Evolutionary conservation across 2,797 vertebrate genomes (phyloP).

Genomic region (Acanthornis magna): DNA sequence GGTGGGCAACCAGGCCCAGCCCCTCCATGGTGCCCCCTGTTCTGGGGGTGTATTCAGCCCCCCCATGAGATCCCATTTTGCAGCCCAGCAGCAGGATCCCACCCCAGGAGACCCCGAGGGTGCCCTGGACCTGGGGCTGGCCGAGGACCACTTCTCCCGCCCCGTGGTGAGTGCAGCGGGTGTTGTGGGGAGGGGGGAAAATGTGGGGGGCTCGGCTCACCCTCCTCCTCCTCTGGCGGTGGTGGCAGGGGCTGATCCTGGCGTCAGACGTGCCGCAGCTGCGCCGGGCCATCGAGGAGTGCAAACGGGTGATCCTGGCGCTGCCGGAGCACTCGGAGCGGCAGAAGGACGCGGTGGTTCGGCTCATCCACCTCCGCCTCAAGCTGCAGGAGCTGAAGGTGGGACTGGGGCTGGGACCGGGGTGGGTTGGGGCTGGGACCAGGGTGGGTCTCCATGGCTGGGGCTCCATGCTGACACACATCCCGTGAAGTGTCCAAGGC

Average conservation of each 20-base stretch:
- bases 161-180: constrained; percentile 81
- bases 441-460: background rate
- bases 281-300: constrained; percentile 91
- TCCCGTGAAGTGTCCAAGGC: too few species aligned
- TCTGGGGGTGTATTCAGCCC: background rate
- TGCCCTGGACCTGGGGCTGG: constrained; percentile 88
- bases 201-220: fast-evolving
- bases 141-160: constrained; percentile 94
- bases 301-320: constrained; percentile 89
- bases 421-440: too few species aligned
- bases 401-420: background rate
- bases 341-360: constrained; percentile 93
- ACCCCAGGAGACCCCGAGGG: constrained; percentile 72
- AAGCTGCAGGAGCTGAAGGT: constrained; percentile 97
- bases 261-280: constrained; percentile 90
- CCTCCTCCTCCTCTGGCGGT: background rate
- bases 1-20: background rate
- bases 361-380: constrained; percentile 94
- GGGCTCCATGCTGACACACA: fast-evolving
- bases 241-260: constrained; percentile 85
- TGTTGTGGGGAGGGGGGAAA: background rate
- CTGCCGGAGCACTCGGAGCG: constrained; percentile 92
- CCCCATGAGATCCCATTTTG: background rate
- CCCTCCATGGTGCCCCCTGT: fast-evolving
- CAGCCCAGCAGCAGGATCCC: constrained; percentile 79